phyloP scores from a whole-genome alignment of 2,888 invertebrate genomes.

The Heteropelma amictum region DNA sequence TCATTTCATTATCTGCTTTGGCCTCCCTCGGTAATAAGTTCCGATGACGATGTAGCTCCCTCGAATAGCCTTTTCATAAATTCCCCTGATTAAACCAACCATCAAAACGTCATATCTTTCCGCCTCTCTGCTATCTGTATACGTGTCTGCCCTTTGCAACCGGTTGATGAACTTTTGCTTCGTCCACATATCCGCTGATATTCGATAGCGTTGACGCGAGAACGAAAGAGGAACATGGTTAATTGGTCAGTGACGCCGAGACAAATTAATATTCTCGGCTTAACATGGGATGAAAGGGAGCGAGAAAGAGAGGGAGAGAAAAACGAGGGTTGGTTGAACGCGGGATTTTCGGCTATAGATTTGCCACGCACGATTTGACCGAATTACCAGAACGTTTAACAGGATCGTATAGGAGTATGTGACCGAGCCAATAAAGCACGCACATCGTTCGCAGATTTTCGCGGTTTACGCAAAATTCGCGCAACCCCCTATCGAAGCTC shows the following conservation, averaged over 20 bases:
- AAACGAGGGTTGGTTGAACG: slow-evolving; percentile 8
- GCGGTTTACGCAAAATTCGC: no score
- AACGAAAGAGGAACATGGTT: slow-evolving; percentile 19
- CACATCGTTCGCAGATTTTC: no score
- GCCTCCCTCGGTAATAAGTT: slow-evolving; percentile 7
- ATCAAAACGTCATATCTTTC: slow-evolving; percentile 15
- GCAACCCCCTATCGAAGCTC: no score
- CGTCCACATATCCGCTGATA: slow-evolving; percentile 24
- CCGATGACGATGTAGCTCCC: slow-evolving; percentile 23
- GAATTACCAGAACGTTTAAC: slow-evolving; percentile 21
- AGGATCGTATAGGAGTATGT: slow-evolving; percentile 5
- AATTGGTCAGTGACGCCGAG: slow-evolving; percentile 34
- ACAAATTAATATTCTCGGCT: slow-evolving; percentile 52
- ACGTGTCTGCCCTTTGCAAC: background rate
- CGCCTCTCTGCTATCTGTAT: background rate
- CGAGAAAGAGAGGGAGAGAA: background rate
- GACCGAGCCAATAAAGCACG: slow-evolving; percentile 22
- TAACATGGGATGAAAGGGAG: background rate
- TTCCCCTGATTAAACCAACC: slow-evolving; percentile 40
- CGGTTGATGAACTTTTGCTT: slow-evolving; percentile 40
- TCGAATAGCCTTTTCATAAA: slow-evolving; percentile 19
- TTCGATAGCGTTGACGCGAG: slow-evolving; percentile 21
- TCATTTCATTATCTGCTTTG: slow-evolving; percentile 26
- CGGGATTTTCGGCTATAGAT: slow-evolving; percentile 48
- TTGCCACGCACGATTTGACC: slow-evolving; percentile 45